Conservation (phyloP, 2,888 invertebrate species). For the Caenorhabditis becei region DNA sequence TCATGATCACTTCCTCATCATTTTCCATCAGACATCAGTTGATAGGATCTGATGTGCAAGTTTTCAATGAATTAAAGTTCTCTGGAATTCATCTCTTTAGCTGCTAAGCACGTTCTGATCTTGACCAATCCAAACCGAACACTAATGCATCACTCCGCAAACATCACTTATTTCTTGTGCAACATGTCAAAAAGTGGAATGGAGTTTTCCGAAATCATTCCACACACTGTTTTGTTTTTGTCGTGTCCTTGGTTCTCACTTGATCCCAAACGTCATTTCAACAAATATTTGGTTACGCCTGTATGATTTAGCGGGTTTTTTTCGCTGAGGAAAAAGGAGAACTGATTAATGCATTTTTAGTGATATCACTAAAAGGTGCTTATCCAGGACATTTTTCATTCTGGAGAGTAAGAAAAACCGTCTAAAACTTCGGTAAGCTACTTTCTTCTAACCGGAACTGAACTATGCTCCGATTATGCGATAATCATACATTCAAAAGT, state of each 20-base stretch:
- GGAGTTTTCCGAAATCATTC: neutral
- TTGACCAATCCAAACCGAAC: neutral
- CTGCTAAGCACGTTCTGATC: neutral
- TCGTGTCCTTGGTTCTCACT: conserved; percentile 16
- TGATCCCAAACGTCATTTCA: conserved; percentile 14
- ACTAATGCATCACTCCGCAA: neutral
- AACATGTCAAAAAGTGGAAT: too few relatives aligned
- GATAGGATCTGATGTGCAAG: neutral
- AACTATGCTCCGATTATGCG: too few relatives aligned
- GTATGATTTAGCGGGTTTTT: neutral
- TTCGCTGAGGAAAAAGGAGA: neutral
- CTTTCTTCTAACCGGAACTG: too few relatives aligned
- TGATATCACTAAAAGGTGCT: neutral
- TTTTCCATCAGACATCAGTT: neutral
- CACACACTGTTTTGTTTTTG: neutral
- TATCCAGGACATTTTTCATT: neutral
- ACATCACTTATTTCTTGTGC: neutral
- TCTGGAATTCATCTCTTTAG: too few relatives aligned
- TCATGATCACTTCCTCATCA: neutral
- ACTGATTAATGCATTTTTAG: neutral
- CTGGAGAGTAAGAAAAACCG: too few relatives aligned
- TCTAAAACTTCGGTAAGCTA: too few relatives aligned
- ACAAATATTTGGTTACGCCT: conserved; percentile 19
- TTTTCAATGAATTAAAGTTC: too few relatives aligned
- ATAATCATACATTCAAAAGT: too few relatives aligned